phyloP scores from a whole-genome alignment of 2,888 invertebrate species.

The Plusia festucae region DNA sequence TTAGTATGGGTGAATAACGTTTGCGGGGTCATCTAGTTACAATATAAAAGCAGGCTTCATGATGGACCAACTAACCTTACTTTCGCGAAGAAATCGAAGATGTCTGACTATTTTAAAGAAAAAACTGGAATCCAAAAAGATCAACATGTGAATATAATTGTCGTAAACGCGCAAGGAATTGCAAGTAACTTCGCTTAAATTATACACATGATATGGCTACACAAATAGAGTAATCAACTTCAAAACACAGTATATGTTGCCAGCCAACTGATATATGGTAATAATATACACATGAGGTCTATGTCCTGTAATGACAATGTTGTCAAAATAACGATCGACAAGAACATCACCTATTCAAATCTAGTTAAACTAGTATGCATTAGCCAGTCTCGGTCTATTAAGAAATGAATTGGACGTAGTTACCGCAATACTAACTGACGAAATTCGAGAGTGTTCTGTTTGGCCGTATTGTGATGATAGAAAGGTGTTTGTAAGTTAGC shows the following conservation, averaged over 20 bases:
- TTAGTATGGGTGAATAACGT: too few species aligned
- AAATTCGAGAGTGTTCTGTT: slow-evolving; percentile 60
- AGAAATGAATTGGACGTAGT: slow-evolving; percentile 73
- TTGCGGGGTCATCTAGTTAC: too few species aligned
- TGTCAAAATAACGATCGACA: slow-evolving; percentile 65
- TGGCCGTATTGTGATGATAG: slow-evolving; percentile 29
- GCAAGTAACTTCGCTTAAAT: neutral
- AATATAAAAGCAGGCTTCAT: neutral
- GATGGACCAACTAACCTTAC: neutral
- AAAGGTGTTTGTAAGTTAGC: slow-evolving; percentile 64
- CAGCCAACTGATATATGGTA: slow-evolving; percentile 37
- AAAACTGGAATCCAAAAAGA: neutral
- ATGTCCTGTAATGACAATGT: slow-evolving; percentile 60
- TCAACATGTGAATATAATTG: neutral
- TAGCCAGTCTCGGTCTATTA: slow-evolving; percentile 70
- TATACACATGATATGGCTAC: neutral
- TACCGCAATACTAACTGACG: slow-evolving; percentile 62
- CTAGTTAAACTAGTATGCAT: slow-evolving; percentile 70
- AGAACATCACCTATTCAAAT: slow-evolving; percentile 65
- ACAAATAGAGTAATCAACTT: slow-evolving; percentile 40
- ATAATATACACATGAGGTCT: slow-evolving; percentile 51
- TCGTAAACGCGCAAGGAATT: neutral
- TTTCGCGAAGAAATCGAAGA: neutral
- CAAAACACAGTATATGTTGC: slow-evolving; percentile 27
- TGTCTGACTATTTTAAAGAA: neutral